phyloP scores from a whole-genome alignment of 2,888 invertebrate genomes.

The Lysandra bellargus region DNA sequence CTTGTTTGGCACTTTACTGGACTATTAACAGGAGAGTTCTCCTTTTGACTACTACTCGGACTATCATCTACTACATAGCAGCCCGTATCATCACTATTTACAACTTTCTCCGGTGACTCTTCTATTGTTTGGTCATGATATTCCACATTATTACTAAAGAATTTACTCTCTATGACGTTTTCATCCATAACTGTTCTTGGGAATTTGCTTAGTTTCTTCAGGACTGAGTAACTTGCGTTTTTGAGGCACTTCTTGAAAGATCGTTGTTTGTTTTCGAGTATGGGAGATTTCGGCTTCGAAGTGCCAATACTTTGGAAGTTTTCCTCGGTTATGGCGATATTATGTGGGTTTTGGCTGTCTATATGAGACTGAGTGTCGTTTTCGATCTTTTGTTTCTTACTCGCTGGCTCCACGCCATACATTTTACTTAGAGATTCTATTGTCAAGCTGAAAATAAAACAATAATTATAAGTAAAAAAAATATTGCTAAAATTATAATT shows the following conservation, averaged over 20 bases:
- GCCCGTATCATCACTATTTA: constrained; percentile 44
- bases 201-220: constrained; percentile 76
- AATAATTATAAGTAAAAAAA: background rate
- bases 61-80: constrained; percentile 46
- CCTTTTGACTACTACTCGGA: constrained; percentile 59
- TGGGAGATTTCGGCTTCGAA: constrained; percentile 62
- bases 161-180: constrained; percentile 81
- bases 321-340: constrained; percentile 48
- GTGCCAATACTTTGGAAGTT: constrained; percentile 44
- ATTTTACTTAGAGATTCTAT: constrained; percentile 69
- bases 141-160: constrained; percentile 57
- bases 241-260: constrained; percentile 60
- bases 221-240: constrained; percentile 56
- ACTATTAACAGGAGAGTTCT: constrained; percentile 54
- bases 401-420: constrained; percentile 65
- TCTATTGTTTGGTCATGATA: constrained; percentile 44
- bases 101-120: constrained; percentile 52
- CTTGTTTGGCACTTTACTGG: constrained; percentile 51
- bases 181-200: constrained; percentile 67
- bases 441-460: constrained; percentile 61
- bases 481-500: background rate
- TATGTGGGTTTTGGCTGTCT: constrained; percentile 46
- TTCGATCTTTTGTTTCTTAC: constrained; percentile 58
- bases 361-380: constrained; percentile 41
- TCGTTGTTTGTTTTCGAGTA: constrained; percentile 67